Base-by-base conservation (phyloP, 2,113 vertebrate species). In the Tragelaphus strepsiceros region DNA sequence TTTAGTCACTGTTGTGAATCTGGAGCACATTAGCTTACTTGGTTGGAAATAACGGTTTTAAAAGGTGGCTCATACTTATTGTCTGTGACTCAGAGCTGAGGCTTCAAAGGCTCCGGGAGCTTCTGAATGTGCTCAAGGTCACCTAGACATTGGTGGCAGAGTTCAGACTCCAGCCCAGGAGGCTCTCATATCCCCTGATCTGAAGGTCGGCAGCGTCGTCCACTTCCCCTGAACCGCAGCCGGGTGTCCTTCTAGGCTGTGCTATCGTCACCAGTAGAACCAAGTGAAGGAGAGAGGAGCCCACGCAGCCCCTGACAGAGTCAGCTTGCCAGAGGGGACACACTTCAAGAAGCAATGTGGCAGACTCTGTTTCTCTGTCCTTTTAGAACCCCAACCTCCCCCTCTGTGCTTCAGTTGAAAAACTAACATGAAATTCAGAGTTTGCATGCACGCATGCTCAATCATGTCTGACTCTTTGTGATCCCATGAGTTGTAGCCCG, bases 391-490 rank as follows among this genome's bases (percentile, higher is more conserved):
- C 56, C 53, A 17, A 30, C 21, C 49, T 35, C 39, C 28, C 5
- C 17, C 35, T 28, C 12, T 7, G 13, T 17, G 22, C n/a, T 83
- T 95, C 51, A 32, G 32, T 21, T 91, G 61, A 26, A 43, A 92
- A 92, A 35, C 22, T 7, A 59, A 54, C 17, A 9, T 32, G 13
- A 12, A 67, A 46, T 46, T 54, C 51, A 53, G 78, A 81, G 30
- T 81, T 53, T 61, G 7, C 22, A 39, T 12, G 67, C 19, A 71
- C 1, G 0, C 19, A 71, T 39, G 19, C 10, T 71, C n/a, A 35
- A 2, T 39, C 67, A 12, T 6, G 19, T 39, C n/a, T 0, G 5
- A 71, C n/a, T 71, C 19, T 39, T 22, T 39, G 67, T 0, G 0
- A 39, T 10, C 19, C 67, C 67, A 39, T 6, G 5, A n/a, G 35